phyloP scores from a whole-genome alignment of 2,113 vertebrate species.

The Calyptommatus sinebrachiatus region DNA sequence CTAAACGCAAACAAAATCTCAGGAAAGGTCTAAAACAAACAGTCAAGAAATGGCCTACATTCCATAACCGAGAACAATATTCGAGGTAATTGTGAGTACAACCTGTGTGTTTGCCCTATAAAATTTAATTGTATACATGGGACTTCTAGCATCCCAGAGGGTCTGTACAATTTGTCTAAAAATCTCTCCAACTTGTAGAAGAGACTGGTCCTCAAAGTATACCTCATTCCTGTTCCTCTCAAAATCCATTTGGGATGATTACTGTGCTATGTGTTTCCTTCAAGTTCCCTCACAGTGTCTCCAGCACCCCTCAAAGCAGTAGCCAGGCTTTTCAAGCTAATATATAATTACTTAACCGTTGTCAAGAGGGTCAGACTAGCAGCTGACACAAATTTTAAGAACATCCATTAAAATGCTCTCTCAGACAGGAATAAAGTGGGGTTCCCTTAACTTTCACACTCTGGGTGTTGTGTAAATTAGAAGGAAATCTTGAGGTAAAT shows the following conservation, averaged over 20 bases:
- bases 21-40: not conserved
- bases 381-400: not conserved
- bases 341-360: not conserved
- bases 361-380: not conserved
- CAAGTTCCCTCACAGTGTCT: not conserved
- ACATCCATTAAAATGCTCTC: not conserved
- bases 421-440: too few relatives aligned
- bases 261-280: not conserved
- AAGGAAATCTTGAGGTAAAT: not conserved
- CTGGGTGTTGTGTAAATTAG: too few relatives aligned
- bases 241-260: too few relatives aligned
- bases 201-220: too few relatives aligned
- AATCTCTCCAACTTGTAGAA: too few relatives aligned
- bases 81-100: not conserved
- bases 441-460: not conserved
- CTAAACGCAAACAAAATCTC: constrained; percentile 62
- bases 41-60: too few relatives aligned
- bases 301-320: too few relatives aligned
- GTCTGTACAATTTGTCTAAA: not conserved
- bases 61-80: not conserved
- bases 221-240: not conserved
- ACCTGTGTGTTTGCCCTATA: not conserved
- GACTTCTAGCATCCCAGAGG: not conserved
- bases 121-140: not conserved
- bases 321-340: too few relatives aligned